Percentiles rank a stretch among this genome's conserved stretches.
Conservation (phyloP, 1,140 invertebrate species). For the Drosophila nigromelanica region DNA sequence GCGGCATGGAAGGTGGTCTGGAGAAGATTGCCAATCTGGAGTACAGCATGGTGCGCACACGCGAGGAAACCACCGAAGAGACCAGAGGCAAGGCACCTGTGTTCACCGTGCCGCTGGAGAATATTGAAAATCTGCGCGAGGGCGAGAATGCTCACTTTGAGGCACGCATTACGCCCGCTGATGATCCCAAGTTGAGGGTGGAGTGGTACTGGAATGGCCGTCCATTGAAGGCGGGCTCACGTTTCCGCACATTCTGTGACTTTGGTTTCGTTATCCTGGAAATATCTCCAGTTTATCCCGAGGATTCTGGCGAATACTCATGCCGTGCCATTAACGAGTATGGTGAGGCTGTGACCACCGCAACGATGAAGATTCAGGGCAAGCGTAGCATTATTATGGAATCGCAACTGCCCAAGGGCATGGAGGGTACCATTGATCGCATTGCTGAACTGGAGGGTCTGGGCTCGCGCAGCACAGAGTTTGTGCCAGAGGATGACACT, state of each 20-base stretch:
- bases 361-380: slow-evolving; percentile 94
- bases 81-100: slow-evolving; percentile 92
- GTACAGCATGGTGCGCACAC: slow-evolving; percentile 90
- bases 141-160: slow-evolving; percentile 98
- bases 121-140: slow-evolving; percentile 93
- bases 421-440: slow-evolving; percentile 96
- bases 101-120: slow-evolving; percentile 95
- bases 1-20: slow-evolving; percentile 95
- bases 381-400: slow-evolving; percentile 96
- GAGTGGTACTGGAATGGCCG: slow-evolving; percentile 98
- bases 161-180: slow-evolving; percentile 94
- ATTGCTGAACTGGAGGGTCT: slow-evolving; percentile 96
- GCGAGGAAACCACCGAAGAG: slow-evolving; percentile 89
- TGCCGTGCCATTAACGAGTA: slow-evolving; percentile 95
- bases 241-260: slow-evolving; percentile 97
- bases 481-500: slow-evolving; percentile 89
- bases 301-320: slow-evolving; percentile 96
- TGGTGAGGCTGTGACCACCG: slow-evolving; percentile 96
- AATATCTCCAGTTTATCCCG: slow-evolving; percentile 97
- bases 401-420: slow-evolving; percentile 95
- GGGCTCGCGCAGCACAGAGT: slow-evolving; percentile 86
- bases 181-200: slow-evolving; percentile 97
- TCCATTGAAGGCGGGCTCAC: slow-evolving; percentile 93
- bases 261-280: slow-evolving; percentile 97
- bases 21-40: slow-evolving; percentile 97